Conservation (phyloP, 2,797 vertebrate species). For the Craterocephalus amniculus region DNA sequence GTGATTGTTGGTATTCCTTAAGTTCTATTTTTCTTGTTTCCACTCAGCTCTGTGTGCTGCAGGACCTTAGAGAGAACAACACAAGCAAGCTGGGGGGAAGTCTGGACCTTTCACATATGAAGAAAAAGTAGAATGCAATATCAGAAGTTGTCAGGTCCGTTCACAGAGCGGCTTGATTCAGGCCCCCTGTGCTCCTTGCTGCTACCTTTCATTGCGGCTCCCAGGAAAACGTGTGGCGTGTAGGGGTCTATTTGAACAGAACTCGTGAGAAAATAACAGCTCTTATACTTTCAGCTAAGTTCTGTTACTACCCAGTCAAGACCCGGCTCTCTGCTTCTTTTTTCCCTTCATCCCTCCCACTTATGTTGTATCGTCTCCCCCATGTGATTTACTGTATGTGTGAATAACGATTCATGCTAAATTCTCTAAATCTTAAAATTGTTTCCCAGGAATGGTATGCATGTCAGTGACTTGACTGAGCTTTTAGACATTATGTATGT, state of each 20-base stretch:
- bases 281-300: slow-evolving; percentile 57
- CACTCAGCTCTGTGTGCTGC: slow-evolving; percentile 41
- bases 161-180: slow-evolving; percentile 69
- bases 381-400: background rate
- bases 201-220: slow-evolving; percentile 72
- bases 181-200: slow-evolving; percentile 58
- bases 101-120: slow-evolving; percentile 31
- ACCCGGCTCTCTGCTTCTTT: slow-evolving; percentile 12
- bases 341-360: background rate
- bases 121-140: slow-evolving; percentile 62
- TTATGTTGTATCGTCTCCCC: background rate
- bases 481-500: background rate
- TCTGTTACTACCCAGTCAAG: slow-evolving; percentile 46
- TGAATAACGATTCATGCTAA: too few species aligned
- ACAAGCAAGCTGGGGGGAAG: slow-evolving; percentile 10
- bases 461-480: background rate
- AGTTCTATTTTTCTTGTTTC: too few species aligned
- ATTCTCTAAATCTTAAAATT: background rate
- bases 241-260: slow-evolving; percentile 56
- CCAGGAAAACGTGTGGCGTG: slow-evolving; percentile 56
- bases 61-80: slow-evolving; percentile 42
- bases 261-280: slow-evolving; percentile 57
- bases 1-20: background rate
- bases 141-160: slow-evolving; percentile 73
- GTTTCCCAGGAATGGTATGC: too few species aligned